A percentile compares a stretch with the other conserved stretches of the same genome.
These are phyloP conservation scores for Pseudois nayaur DNA, from an alignment of 2,113 vertebrate genomes.

Conservation along the genomic window DNA sequence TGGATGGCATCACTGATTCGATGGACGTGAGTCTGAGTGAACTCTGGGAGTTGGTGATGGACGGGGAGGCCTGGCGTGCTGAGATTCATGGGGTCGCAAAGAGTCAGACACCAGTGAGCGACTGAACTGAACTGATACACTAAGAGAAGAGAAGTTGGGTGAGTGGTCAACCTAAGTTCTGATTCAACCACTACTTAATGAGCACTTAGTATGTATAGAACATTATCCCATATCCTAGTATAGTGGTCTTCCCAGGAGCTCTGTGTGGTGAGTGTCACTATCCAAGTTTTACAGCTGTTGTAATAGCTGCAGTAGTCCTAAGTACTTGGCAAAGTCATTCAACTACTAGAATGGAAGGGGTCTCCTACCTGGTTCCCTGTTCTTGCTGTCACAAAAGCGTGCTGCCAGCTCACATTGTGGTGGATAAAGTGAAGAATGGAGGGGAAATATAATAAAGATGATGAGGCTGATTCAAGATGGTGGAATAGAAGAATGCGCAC, in stretches of 20 bases:
- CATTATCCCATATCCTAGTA: background rate
- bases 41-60: background rate
- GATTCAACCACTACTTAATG: background rate
- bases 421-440: background rate
- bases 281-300: background rate
- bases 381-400: background rate
- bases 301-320: background rate
- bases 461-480: background rate
- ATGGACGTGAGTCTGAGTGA: background rate
- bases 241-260: background rate
- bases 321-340: background rate
- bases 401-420: background rate
- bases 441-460: background rate
- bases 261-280: background rate
- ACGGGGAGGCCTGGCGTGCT: fast-evolving
- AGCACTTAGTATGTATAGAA: background rate
- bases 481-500: background rate
- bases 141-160: constrained; percentile 9
- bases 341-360: background rate
- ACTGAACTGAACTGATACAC: background rate
- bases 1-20: background rate
- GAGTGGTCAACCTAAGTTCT: background rate
- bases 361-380: background rate
- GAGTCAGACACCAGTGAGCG: background rate
- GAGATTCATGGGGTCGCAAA: fast-evolving